Evolutionary conservation across 2,113 vertebrate genomes (phyloP).

Genomic region (Clarias gariepinus): DNA sequence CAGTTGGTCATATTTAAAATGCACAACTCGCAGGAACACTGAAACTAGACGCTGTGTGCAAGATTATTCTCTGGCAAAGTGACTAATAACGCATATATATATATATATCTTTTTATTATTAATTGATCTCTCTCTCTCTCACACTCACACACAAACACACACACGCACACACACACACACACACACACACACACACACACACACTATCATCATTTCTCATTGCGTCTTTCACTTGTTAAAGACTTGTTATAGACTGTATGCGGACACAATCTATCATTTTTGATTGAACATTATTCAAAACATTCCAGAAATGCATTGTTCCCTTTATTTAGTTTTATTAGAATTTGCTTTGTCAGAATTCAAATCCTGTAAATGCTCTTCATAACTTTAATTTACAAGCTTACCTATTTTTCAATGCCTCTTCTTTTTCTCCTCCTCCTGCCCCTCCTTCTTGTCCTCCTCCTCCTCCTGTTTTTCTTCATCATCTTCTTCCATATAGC

Average conservation of each 20-base stretch:
- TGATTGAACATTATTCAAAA: background rate
- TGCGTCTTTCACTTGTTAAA: background rate
- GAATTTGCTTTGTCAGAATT: background rate
- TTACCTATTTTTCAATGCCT: background rate
- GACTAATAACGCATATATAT: background rate
- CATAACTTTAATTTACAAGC: background rate
- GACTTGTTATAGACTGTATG: background rate
- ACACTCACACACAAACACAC: background rate
- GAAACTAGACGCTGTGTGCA: background rate
- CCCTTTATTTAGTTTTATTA: too few relatives aligned
- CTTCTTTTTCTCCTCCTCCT: background rate
- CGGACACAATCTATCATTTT: background rate
- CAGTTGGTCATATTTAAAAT: background rate
- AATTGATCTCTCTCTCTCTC: background rate
- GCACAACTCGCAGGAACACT: background rate
- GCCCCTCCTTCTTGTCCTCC: too few relatives aligned
- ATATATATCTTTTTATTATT: background rate
- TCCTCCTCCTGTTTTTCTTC: background rate
- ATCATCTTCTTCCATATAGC: background rate
- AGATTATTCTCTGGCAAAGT: background rate
- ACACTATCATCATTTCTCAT: background rate
- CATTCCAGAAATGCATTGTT: too few relatives aligned
- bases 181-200: conserved; percentile 1
- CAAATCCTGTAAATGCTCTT: background rate
- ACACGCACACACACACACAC: background rate